phyloP scores from a whole-genome alignment of 2,797 vertebrate species.

The Sebastes paucispinis region DNA sequence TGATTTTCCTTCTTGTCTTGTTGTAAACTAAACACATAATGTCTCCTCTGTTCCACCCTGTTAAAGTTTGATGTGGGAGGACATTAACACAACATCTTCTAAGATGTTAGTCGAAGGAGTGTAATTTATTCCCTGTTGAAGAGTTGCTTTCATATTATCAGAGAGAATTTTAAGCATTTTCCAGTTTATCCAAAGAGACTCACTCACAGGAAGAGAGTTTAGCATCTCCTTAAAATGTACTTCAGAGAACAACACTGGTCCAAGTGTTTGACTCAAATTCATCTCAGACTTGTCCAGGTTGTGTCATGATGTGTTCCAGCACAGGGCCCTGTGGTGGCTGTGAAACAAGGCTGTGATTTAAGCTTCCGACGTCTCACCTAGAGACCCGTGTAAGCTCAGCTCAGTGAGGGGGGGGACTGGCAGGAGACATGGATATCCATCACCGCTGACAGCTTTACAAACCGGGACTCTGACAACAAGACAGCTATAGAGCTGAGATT shows the following conservation, averaged over 20 bases:
- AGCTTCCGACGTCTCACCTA: conserved; percentile 18
- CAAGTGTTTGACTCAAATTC: background rate
- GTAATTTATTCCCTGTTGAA: background rate
- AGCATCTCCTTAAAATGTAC: background rate
- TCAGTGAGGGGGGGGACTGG: background rate
- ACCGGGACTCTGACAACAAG: background rate
- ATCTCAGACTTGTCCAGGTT: background rate
- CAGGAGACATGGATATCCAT: conserved; percentile 16
- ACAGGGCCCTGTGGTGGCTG: background rate
- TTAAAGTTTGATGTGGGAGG: background rate
- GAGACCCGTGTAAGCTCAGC: background rate
- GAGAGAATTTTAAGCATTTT: background rate
- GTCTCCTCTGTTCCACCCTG: background rate
- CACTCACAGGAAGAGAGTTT: background rate
- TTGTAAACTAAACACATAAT: background rate
- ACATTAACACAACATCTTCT: background rate
- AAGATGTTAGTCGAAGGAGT: background rate
- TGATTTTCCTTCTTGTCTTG: background rate
- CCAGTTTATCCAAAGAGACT: background rate
- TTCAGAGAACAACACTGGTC: background rate
- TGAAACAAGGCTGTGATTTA: conserved; percentile 43
- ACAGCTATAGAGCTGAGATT: background rate
- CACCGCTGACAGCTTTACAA: conserved; percentile 31
- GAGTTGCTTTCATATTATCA: background rate
- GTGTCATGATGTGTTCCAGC: background rate